A percentile compares a stretch with the other conserved stretches of the same genome.
Evolutionary conservation across 2,797 vertebrate species (phyloP).

Genomic region (Sus cebifrons): DNA sequence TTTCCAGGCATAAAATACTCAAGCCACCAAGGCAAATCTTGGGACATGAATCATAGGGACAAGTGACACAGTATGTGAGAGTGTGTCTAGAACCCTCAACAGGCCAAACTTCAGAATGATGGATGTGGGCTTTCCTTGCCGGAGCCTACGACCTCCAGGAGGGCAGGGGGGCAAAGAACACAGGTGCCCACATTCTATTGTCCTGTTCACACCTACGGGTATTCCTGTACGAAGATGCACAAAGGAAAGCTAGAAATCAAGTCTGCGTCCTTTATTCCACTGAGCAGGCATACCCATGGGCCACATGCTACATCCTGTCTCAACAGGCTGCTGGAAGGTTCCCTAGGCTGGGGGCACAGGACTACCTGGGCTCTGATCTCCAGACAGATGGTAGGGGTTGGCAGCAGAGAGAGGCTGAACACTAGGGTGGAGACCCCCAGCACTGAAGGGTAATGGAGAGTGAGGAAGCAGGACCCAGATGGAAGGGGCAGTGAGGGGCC

Average conservation of each 20-base stretch:
- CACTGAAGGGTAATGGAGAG: neutral
- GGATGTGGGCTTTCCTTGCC: neutral
- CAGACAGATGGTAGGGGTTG: neutral
- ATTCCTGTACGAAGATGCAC: neutral
- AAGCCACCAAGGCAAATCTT: neutral
- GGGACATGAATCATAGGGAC: neutral
- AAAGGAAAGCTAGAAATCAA: constrained; percentile 48
- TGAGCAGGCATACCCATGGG: neutral
- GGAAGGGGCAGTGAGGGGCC: neutral
- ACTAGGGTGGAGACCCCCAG: neutral
- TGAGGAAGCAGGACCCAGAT: neutral
- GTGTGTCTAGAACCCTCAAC: neutral
- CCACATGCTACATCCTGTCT: neutral
- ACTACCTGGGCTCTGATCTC: neutral
- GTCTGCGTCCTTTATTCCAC: constrained; percentile 81
- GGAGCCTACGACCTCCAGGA: neutral
- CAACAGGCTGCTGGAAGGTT: neutral
- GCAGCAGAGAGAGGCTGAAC: neutral
- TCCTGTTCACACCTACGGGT: neutral
- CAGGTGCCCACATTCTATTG: neutral
- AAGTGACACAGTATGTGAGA: neutral
- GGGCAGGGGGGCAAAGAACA: neutral
- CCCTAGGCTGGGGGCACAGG: neutral
- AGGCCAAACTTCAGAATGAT: neutral
- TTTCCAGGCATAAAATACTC: neutral